These are phyloP conservation scores for Ciconia boyciana DNA, from an alignment of 2,113 vertebrate genomes.

Conservation along the genomic window DNA sequence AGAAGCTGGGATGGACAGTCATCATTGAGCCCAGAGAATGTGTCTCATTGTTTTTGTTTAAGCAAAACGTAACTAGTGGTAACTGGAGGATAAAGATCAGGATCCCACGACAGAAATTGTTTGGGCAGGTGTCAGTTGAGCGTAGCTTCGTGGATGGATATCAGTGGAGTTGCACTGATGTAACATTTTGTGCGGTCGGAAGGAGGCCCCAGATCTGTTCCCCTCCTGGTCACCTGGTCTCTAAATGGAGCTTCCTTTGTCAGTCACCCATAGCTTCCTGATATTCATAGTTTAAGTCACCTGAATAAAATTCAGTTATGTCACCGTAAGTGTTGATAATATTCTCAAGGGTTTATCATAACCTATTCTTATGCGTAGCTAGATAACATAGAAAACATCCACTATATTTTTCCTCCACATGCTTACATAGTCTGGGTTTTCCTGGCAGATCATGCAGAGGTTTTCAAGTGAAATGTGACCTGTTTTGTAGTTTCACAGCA, in stretches of 20 bases:
- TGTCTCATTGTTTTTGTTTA: neutral
- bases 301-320: neutral
- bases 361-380: neutral
- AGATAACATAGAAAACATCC: neutral
- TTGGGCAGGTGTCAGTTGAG: neutral
- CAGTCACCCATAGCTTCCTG: neutral
- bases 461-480: neutral
- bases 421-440: neutral
- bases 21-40: neutral
- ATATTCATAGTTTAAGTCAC: neutral
- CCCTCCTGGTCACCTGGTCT: neutral
- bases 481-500: neutral
- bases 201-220: neutral
- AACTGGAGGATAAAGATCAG: neutral
- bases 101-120: neutral
- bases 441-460: neutral
- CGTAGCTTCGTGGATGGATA: neutral
- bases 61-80: neutral
- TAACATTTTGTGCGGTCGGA: neutral
- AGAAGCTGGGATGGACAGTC: constrained; percentile 3
- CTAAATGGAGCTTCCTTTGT: neutral
- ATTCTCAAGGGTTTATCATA: neutral
- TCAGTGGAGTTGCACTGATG: neutral
- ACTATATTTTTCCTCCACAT: neutral
- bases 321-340: neutral